Evolutionary conservation across 2,797 vertebrate species (phyloP), one percentile per base, ranked within the genome.

Genomic region (Hirundo rustica): DNA sequence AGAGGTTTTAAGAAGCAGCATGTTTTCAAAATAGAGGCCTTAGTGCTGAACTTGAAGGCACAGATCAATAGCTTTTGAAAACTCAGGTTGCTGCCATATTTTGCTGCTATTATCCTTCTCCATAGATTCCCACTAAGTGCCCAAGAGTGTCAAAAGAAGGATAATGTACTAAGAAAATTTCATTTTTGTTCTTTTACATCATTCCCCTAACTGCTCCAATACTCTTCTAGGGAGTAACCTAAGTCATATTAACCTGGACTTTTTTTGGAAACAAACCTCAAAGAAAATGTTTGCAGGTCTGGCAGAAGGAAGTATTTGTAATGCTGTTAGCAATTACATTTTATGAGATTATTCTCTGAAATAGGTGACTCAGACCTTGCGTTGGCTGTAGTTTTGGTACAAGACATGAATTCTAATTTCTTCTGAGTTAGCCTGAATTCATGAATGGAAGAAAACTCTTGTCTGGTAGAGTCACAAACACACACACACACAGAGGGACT

Each of bases 21-120:
- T 81, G 47, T 94, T 96, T 94, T 83, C 61, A 78, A 78, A 92
- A 88, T 29, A 89, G 70, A 80, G 85, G 32, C 75, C n/a, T 80
- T 30, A 65, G 12, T 44, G 54, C n/a, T 88, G 65, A 85, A 67
- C 48, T 58, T 1, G 0, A 13, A 74, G 45, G 55, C 60, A 74
- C 57, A 64, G 78, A 92, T 92, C 75, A 91, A 89, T 85, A 92
- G 42, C 30, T 89, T 65, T 80, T 83, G 47, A 77, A 80, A 91
- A 85, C 38, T 80, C 50, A 51, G n/a, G 50, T 85, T 83, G 34
- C 45, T 54, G 54, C 6, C 7, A 0, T 65, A 68, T 83, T 92
- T 89, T 95, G 47, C 16, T 65, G 47, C 26, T 57, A 68, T 44
- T 88, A 34, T 44, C 44, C 22, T 32, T 89, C 62, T 89, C 57